These are phyloP conservation scores for Plecotus auritus DNA, from an alignment of 2,113 vertebrate species.

Conservation along the genomic window DNA sequence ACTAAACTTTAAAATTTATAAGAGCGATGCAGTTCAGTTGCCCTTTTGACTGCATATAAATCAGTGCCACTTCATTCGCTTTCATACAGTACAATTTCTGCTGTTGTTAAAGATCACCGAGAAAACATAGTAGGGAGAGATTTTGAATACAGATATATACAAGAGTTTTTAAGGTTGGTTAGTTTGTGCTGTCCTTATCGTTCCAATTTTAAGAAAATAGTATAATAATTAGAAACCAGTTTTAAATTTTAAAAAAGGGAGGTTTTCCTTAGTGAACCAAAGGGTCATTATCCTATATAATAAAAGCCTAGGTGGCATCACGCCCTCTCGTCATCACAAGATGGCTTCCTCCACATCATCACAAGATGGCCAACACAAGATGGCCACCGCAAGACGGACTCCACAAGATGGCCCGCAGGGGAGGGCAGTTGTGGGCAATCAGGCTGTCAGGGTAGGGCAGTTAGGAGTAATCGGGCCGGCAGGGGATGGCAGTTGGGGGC, in stretches of 20 bases:
- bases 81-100: background rate
- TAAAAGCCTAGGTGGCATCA: too few species aligned
- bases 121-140: background rate
- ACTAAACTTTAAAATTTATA: constrained; percentile 64
- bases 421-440: too few species aligned
- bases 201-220: background rate
- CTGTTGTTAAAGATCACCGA: background rate
- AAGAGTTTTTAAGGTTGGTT: background rate
- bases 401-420: too few species aligned
- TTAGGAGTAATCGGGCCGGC: too few species aligned
- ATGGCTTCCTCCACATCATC: too few species aligned
- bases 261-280: background rate
- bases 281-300: background rate
- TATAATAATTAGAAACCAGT: background rate
- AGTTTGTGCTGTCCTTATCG: background rate
- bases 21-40: background rate
- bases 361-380: too few species aligned
- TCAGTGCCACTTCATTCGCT: background rate
- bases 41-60: constrained; percentile 24
- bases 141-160: background rate
- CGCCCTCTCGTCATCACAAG: too few species aligned
- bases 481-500: too few species aligned
- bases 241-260: background rate
- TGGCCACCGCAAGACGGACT: too few species aligned
- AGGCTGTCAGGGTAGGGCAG: too few species aligned